Base-by-base conservation (phyloP, 2,888 invertebrate species). In the Mechanitis messenoides region DNA sequence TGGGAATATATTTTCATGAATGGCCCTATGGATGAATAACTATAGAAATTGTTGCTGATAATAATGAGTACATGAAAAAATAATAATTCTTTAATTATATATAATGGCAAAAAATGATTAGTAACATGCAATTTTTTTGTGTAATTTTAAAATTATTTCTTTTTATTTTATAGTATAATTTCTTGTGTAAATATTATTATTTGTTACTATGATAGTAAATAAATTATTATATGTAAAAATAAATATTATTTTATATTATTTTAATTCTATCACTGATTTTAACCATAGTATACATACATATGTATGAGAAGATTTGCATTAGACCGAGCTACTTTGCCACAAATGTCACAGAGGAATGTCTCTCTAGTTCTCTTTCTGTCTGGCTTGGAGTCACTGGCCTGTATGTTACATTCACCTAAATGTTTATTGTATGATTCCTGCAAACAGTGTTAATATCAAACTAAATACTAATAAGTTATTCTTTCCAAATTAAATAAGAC, bases 281-380 rank as follows among this genome's bases (percentile, higher is more conserved):
- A 50, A 9, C 9, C 9, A 31, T 3, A 11, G 3, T 55, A 50
- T 66, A 82, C 87, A 69, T 78, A 89, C 89, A 80, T 88, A 68
- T 89, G 89, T 57, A 80, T 78, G 58, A 81, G 66, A n/a, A 89
- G 78, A 68, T 78, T 83, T 59, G 86, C 86, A 70, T 84, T 83
- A 2, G 88, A 85, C 59, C 68, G 75, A 20, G 85, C 76, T 53
- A 81, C 82, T 72, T 89, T 88, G 1, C 89, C 89, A 72, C 89
- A 89, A 47, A 84, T 80, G 65, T 89, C 89, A 74, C 89, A 89
- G 1, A 89, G 75, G 69, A 85, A 88, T 56, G 72, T 80, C 62
- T 71, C 81, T 66, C 76, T 70, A 28, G 59, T 59, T 65, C 63
- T 63, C 64, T 67, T 31, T 64, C 58, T 12, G 31, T 47, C 70